Conservation (phyloP, 2,888 invertebrate genomes). For the Caenorhabditis wallacei region DNA sequence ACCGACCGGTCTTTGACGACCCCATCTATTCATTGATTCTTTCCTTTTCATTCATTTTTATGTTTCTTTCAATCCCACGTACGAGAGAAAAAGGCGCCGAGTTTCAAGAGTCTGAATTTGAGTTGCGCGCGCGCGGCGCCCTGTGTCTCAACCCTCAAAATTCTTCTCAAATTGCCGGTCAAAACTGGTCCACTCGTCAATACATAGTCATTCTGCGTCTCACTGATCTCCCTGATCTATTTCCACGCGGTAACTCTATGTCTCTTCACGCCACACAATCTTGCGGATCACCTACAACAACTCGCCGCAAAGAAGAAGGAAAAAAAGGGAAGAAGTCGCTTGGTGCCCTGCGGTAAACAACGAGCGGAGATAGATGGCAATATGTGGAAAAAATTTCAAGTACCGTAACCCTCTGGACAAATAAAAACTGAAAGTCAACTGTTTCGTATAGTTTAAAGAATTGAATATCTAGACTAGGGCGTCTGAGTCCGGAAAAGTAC, state of each 20-base stretch:
- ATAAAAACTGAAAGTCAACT: conserved; percentile 34
- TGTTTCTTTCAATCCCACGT: conserved; percentile 25
- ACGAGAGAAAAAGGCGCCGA: conserved; percentile 43
- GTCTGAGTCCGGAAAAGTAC: conserved; percentile 37
- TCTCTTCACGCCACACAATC: conserved; percentile 47
- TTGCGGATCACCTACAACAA: conserved; percentile 25
- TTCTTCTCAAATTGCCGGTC: conserved; percentile 64
- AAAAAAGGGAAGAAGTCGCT: too few species aligned
- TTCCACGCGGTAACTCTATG: conserved; percentile 32
- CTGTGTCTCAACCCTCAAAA: conserved; percentile 36
- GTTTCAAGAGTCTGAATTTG: conserved; percentile 63
- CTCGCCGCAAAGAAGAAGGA: conserved; percentile 50
- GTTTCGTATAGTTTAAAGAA: conserved; percentile 5
- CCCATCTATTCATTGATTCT: conserved; percentile 16
- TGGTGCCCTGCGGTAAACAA: conserved; percentile 54
- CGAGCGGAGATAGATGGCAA: conserved; percentile 45
- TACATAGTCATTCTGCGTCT: conserved; percentile 45
- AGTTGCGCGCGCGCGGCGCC: conserved; percentile 31
- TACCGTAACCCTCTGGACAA: conserved; percentile 62
- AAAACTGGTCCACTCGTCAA: conserved; percentile 71
- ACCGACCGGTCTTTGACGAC: conserved; percentile 54
- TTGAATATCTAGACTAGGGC: conserved; percentile 8
- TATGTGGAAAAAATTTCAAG: conserved; percentile 55
- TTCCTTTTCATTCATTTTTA: conserved; percentile 4
- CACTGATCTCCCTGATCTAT: conserved; percentile 26